These are phyloP conservation scores for Ploceus nigricollis DNA, from an alignment of 2,113 vertebrate genomes.

Conservation along the genomic window DNA sequence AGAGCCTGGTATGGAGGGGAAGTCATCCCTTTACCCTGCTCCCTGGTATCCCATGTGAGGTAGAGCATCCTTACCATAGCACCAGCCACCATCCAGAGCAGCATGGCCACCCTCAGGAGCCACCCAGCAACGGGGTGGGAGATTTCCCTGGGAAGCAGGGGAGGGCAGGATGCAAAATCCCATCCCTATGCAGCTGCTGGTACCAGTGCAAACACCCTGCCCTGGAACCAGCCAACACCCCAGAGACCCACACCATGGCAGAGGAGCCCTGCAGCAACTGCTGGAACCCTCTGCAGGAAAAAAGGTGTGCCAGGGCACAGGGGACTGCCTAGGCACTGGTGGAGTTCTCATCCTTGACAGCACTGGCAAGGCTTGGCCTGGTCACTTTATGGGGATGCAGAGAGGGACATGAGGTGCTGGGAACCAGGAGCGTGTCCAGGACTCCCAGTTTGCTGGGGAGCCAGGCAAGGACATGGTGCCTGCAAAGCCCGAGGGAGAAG, in stretches of 20 bases:
- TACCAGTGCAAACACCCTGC: accelerated
- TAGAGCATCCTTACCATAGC: background rate
- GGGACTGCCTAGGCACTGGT: background rate
- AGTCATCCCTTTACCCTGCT: background rate
- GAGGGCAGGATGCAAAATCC: background rate
- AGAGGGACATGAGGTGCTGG: background rate
- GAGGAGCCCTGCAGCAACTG: background rate
- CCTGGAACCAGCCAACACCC: background rate
- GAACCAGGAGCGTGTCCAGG: background rate
- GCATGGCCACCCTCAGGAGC: accelerated
- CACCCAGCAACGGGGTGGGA: accelerated
- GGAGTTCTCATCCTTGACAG: background rate
- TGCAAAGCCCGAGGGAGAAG: background rate
- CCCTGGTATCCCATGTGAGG: background rate
- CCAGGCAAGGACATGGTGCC: background rate
- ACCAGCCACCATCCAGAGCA: background rate
- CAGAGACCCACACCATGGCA: background rate
- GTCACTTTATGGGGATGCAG: background rate
- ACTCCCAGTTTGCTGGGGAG: background rate
- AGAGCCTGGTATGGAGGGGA: background rate
- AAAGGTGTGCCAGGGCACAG: background rate
- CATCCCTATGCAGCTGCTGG: background rate
- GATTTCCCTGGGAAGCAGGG: accelerated
- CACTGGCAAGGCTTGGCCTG: accelerated
- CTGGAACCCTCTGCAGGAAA: background rate